Base-by-base conservation (phyloP, 2,797 vertebrate genomes). In the Ammospiza maritima region DNA sequence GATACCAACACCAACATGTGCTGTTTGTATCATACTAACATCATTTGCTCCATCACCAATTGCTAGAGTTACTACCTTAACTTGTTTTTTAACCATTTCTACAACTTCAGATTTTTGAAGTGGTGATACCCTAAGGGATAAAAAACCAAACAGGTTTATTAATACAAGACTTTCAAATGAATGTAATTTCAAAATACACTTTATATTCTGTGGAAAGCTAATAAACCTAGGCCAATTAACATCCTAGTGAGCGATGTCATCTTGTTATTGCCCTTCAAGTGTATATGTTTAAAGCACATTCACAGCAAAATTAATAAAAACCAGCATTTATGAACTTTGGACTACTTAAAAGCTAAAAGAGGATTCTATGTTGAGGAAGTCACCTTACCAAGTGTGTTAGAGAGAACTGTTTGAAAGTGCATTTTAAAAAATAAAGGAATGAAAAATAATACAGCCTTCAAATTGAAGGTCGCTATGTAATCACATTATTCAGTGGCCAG, bases 21-120 rank as follows among this genome's bases (percentile, higher is more conserved):
- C 99, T 0, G 99, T 99, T 95, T 99, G 99, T 95, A 99, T 99
- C 99, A 99, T 99, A 95, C 99, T 99, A 71, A 99, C 99, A 11
- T 99, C 99, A 29, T 99, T 99, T n/a, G 99, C 99, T 47, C 99
- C 99, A 48, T 99, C 99, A 3, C 99, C 99, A 22, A 99, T 99
- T 0, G 99, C 99, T 66, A 99, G 97, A 3, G 99, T 99, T 97
- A 99, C 99, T 87, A 99, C 99, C 96, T 99, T 99, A 66, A 99
- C 99, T 96, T 99, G 99, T 67, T 99, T 99, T 97, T 99, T 99
- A 51, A 99, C 99, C 99, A 99, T 99, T 94, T 99, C 99, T 81
- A 99, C 99, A 85, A 99, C 99, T 97, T 99, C 99, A 4, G 99
- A 99, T 97, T 99, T 99, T 97, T 99, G 99, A 95, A 99, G 99